Evolutionary conservation across 2,113 vertebrate genomes (phyloP).

Genomic region (Dromiciops gliroides): DNA sequence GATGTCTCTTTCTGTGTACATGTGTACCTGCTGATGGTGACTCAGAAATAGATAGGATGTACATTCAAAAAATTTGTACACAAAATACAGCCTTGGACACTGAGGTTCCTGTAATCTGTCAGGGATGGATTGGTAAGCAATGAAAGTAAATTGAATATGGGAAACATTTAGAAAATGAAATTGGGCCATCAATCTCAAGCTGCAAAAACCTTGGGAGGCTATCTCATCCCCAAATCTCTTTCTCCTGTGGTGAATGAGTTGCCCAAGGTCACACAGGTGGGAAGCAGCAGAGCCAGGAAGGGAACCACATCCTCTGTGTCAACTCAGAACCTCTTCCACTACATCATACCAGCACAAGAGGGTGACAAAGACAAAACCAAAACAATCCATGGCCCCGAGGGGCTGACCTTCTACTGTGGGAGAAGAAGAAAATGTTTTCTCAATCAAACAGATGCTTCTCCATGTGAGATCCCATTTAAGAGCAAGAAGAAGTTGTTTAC

Average conservation of each 20-base stretch:
- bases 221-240: neutral
- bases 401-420: neutral
- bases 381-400: neutral
- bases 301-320: neutral
- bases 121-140: neutral
- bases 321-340: no score
- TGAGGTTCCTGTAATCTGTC: neutral
- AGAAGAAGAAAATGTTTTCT: neutral
- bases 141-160: neutral
- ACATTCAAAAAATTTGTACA: neutral
- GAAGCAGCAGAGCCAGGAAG: neutral
- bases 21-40: neutral
- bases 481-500: neutral
- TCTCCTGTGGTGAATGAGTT: neutral
- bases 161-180: neutral
- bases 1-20: neutral
- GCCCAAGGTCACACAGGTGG: neutral
- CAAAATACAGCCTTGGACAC: neutral
- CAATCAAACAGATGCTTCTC: neutral
- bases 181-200: neutral
- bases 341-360: no score
- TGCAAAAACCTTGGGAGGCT: neutral
- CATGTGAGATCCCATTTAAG: neutral
- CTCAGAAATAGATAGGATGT: neutral
- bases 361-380: neutral